Base-by-base conservation (phyloP, 64 coral and sea anemone genomes). In the Anthopleura sola region DNA sequence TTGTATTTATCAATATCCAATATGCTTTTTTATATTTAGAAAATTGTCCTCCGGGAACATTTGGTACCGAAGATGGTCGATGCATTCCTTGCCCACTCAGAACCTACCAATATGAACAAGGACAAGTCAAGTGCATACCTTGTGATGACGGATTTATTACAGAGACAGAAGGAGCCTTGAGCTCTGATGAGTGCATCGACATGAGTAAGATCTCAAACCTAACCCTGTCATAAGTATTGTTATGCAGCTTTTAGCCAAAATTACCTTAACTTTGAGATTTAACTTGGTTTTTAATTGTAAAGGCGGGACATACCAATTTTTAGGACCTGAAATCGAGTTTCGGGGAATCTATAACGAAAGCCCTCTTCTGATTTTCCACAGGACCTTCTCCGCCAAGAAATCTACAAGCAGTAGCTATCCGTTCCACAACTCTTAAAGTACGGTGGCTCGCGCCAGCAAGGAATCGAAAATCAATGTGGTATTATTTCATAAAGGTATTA, bases 81-180 rank as follows among this genome's bases (percentile, higher is more conserved):
- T 82, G 80, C 36, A 31, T 31, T 17, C 37, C 50, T 24, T 82
- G 80, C 46, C 80, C 80, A 48, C 15, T 55, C 40, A 82, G 50
- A 28, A 82, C 80, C 6, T 82, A 82, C 37, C 74, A 76, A 76
- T 76, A 76, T 16, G 37, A 76, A 37, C 74, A 33, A 36, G 74
- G 74, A 76, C 23, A 76, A 76, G 29, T 17, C 74, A 16, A 33
- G 1, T 76, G 74, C 15, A 36, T 17, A 14, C 37, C 74, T 36
- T 76, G 74, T 76, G 74, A 76, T 39, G 24, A 76, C 19, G 74
- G 74, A 36, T 76, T 36, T 31, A 76, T 17, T 17, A 76, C 74
- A 31, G 15, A 39, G 1, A 17, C 3, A 2, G 29, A 36, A 36
- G 74, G 74, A 11, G 10, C 74, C 15, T 76, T 76, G 74, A 76